Base-by-base conservation (phyloP, 2,113 vertebrate species). In the Empidonax traillii region DNA sequence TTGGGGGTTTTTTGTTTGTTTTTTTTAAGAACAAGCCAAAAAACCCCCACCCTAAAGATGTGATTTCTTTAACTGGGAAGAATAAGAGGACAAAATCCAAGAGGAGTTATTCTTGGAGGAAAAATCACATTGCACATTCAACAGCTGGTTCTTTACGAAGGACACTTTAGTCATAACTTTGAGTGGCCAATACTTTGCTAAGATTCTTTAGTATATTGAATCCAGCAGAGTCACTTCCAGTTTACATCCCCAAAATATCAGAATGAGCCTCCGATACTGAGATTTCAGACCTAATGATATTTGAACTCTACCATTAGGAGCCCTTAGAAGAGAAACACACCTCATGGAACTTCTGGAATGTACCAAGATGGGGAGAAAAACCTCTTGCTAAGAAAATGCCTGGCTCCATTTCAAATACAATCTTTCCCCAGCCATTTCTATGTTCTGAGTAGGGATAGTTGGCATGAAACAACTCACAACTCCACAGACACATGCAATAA, bases 21-120 rank as follows among this genome's bases (percentile, higher is more conserved):
- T 94, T 39, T 9, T 95, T 39, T 10, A 55, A 47, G 30, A 87
- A 43, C 31, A n/a, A 17, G 25, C 46, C 47, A 18, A 58, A 78
- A 58, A 63, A 2, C 0, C 6, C 5, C 37, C 30, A 28, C 16
- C 41, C 27, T 16, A 63, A 63, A 52, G 2, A 2, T 4, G 8
- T 18, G 27, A 35, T 77, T 44, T 19, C 7, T 68, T 68, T 12
- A 87, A 35, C 30, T 17, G 16, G 10, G 37, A 41, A 90, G 47
- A 85, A 73, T 18, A 72, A 66, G 25, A 52, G 31, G 41, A 44
- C 12, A 72, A 59, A 85, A 88, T 63, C 22, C 59, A 84, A 49
- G 33, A n/a, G 12, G 35, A 27, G 15, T 30, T 72, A 20, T 39
- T 63, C 23, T 23, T 67, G 47, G 12, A 83, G 52, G 30, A 30